Conservation (phyloP, 2,888 invertebrate species). For the Anthophora plumipes region DNA sequence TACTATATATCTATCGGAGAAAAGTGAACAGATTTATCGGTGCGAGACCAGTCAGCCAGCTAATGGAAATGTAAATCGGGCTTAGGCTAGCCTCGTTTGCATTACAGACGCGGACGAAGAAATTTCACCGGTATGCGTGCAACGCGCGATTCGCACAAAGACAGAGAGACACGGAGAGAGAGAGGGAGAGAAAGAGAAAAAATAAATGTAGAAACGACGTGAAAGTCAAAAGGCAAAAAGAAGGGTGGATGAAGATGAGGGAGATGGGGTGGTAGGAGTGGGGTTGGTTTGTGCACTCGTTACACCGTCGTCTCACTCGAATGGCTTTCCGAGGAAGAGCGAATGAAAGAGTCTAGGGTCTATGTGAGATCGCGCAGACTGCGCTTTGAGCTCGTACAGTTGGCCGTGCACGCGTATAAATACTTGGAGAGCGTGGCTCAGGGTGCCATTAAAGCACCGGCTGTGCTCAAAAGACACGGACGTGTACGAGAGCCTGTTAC, state of each 20-base stretch:
- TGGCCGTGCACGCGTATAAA: conserved; percentile 53
- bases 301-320: conserved; percentile 56
- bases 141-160: conserved; percentile 33
- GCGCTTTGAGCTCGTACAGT: conserved; percentile 52
- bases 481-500: conserved; percentile 41
- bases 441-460: conserved; percentile 44
- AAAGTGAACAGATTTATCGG: conserved; percentile 69
- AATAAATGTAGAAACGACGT: conserved; percentile 43
- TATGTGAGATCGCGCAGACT: conserved; percentile 38
- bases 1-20: neutral
- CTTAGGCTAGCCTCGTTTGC: conserved; percentile 74
- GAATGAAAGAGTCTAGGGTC: conserved; percentile 53
- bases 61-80: conserved; percentile 80
- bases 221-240: conserved; percentile 20
- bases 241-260: neutral
- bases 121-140: conserved; percentile 48
- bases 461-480: conserved; percentile 43
- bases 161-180: neutral
- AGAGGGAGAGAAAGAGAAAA: conserved; percentile 28
- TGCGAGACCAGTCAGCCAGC: conserved; percentile 57
- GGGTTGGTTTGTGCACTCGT: conserved; percentile 57
- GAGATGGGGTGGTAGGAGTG: conserved; percentile 6
- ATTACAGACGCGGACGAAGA: conserved; percentile 61
- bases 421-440: conserved; percentile 47
- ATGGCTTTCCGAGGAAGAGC: conserved; percentile 58